These are phyloP conservation scores for Galeruca laticollis DNA, from an alignment of 2,888 invertebrate species.

Conservation along the genomic window DNA sequence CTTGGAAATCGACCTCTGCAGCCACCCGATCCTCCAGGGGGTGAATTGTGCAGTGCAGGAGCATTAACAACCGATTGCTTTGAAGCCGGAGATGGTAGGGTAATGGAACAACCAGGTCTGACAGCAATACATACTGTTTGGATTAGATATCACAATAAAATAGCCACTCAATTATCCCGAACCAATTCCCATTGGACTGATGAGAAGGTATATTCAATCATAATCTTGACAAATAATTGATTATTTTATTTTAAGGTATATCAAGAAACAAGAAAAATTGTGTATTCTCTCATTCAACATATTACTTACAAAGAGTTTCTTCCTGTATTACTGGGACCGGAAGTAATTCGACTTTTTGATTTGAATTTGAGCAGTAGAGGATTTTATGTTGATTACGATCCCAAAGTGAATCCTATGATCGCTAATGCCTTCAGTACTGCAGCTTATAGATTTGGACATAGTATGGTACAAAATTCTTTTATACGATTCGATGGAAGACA, in stretches of 20 bases:
- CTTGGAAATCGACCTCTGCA: conserved; percentile 72
- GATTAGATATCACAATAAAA: conserved; percentile 79
- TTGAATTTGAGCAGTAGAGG: conserved; percentile 77
- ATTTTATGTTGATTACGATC: conserved; percentile 79
- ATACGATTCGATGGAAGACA: conserved; percentile 80
- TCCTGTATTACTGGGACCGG: conserved; percentile 80
- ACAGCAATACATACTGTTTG: conserved; percentile 82
- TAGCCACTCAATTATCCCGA: conserved; percentile 78
- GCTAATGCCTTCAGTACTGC: conserved; percentile 85
- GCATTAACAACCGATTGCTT: conserved; percentile 82
- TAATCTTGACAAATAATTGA: not conserved
- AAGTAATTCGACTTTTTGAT: conserved; percentile 82
- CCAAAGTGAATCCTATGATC: conserved; percentile 78
- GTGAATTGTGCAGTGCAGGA: conserved; percentile 79
- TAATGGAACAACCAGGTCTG: conserved; percentile 85
- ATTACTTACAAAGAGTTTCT: conserved; percentile 87
- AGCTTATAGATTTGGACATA: conserved; percentile 89
- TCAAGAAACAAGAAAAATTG: conserved; percentile 85
- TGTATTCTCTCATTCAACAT: conserved; percentile 86
- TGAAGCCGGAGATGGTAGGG: conserved; percentile 81
- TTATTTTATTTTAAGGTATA: conserved; percentile 67
- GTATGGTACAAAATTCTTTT: conserved; percentile 84
- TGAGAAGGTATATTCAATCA: conserved; percentile 71
- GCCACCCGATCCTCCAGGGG: conserved; percentile 69
- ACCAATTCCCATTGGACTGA: conserved; percentile 91